These are phyloP conservation scores for Tragelaphus eurycerus DNA, from an alignment of 2,797 vertebrate genomes.

Conservation along the genomic window DNA sequence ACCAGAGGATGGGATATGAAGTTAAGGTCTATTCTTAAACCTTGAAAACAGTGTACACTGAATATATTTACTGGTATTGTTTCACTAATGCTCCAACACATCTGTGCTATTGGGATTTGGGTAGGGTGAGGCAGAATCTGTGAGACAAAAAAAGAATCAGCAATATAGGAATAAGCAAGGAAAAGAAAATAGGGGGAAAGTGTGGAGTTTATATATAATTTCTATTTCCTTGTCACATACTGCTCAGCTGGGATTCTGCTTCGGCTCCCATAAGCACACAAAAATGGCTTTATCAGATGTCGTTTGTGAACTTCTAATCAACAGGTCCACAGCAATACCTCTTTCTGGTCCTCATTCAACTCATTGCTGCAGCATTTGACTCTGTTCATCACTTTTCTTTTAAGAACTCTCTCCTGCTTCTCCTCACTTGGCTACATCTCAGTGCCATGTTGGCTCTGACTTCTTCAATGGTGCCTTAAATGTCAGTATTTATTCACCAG, in stretches of 20 bases:
- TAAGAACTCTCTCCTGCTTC: neutral
- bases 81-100: neutral
- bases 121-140: neutral
- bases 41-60: neutral
- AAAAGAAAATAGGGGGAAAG: neutral
- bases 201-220: neutral
- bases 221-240: neutral
- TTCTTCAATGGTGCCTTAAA: neutral
- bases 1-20: neutral
- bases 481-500: neutral
- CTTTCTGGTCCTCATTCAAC: neutral
- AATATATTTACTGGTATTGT: neutral
- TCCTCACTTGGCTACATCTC: neutral
- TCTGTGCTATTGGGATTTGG: neutral
- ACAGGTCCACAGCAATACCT: rapidly evolving
- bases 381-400: neutral
- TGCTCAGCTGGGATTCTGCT: neutral
- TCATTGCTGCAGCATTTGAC: neutral
- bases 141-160: neutral
- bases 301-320: neutral
- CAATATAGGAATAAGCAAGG: neutral
- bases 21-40: neutral
- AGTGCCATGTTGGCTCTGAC: neutral
- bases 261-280: neutral
- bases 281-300: neutral